Base-by-base conservation (phyloP, 1,140 invertebrate genomes). In the Pomacea maculata region DNA sequence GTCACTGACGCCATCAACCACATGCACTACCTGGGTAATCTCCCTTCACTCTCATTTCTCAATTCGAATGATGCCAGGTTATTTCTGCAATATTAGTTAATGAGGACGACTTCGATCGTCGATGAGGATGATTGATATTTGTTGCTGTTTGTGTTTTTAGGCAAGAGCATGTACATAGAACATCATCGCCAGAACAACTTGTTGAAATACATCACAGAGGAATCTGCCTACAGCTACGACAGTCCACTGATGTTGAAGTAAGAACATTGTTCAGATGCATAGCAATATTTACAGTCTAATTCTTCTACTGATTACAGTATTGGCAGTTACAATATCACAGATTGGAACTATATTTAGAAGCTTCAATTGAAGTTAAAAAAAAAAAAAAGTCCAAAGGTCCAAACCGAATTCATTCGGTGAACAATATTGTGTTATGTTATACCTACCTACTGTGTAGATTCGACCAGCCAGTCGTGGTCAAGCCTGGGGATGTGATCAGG, bases 1-100 rank as follows among this genome's bases (percentile, higher is more conserved):
- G 29, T 85, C 71, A 81, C 78, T 7, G 10, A 52, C 34, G 84
- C 79, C n/a, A 5, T 75, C 5, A 82, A 82, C 63, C 84, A 85
- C 64, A 85, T 85, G 84, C 84, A 85, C 71, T 84, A 82, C 68
- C 68, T 84, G 45, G 84, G 84, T 85, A 74, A 65, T 64, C 19
- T 54, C 29, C 29, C 67, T 7, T 6, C 10, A n/a, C 21, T 14
- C 0, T 14, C 9, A 17, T 61, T 17, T 61, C 8, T 17, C 15
- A 2, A 9, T 61, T 0, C 8, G 0, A 1, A 61, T 61, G 4
- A 61, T 2, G 57, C 15, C 11, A 14, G 15, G 1, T 14, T 61
- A 61, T 17, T 17, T 61, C 1, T 4, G 57, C 57, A 61, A 61
- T 8, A 61, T 6, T 4, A 61, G 57, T 61, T 61, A 6, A 17